Percentiles rank a stretch among this genome's conserved stretches.
Evolutionary conservation across 2,888 invertebrate genomes (phyloP).

Genomic region (Maniola hyperantus): DNA sequence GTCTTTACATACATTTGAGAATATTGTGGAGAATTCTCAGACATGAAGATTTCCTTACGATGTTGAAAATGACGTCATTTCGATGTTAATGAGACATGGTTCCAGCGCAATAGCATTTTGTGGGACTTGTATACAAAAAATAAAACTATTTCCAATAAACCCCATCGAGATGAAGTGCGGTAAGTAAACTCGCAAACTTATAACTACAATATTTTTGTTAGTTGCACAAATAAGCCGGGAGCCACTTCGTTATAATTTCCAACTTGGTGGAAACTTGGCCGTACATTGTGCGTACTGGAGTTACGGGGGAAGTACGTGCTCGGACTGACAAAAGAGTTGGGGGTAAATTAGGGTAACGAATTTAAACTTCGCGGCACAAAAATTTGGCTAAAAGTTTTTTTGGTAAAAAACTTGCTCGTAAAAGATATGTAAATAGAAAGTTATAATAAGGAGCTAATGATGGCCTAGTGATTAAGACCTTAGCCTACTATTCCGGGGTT

Average conservation of each 20-base stretch:
- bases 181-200: constrained; percentile 29
- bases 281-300: constrained; percentile 46
- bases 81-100: no score
- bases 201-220: constrained; percentile 41
- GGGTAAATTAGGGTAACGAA: constrained; percentile 48
- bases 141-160: constrained; percentile 12
- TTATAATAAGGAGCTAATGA: neutral
- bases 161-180: constrained; percentile 3
- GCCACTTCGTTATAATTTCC: constrained; percentile 48
- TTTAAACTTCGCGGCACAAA: constrained; percentile 37
- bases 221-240: constrained; percentile 36
- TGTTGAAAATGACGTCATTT: no score
- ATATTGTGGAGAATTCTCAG: no score
- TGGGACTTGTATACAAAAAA: no score
- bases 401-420: neutral
- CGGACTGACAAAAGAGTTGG: constrained; percentile 45
- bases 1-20: no score
- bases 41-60: no score
- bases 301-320: constrained; percentile 54
- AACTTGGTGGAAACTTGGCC: constrained; percentile 42
- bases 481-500: no score
- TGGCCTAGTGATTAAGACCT: no score
- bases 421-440: neutral
- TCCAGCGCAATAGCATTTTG: no score
- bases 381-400: constrained; percentile 14